Percentiles rank a stretch among this genome's conserved stretches.
Evolutionary conservation across 2,888 invertebrate genomes (phyloP).

Genomic region (Leucophenga montana): DNA sequence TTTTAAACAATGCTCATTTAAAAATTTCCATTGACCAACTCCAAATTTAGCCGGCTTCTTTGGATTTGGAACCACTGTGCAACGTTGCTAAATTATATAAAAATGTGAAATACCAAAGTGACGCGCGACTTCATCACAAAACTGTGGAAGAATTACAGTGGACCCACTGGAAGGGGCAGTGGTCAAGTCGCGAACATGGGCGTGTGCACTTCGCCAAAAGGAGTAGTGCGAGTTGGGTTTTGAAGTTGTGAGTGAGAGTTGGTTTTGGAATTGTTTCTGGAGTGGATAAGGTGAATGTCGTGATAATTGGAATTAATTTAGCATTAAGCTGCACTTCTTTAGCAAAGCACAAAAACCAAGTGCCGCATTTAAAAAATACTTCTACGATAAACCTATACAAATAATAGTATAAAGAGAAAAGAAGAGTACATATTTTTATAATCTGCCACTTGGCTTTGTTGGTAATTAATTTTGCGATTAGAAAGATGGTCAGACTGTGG

Average conservation of each 20-base stretch:
- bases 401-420: neutral
- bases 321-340: slow-evolving; percentile 62
- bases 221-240: slow-evolving; percentile 7
- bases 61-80: neutral
- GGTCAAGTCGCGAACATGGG: slow-evolving; percentile 29
- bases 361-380: neutral
- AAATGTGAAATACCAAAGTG: slow-evolving; percentile 26
- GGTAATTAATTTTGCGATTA: too few species aligned
- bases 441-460: slow-evolving; percentile 18
- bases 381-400: neutral
- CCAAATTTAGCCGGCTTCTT: slow-evolving; percentile 21
- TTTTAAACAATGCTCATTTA: too few species aligned
- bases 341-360: neutral
- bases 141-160: too few species aligned
- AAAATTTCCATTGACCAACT: too few species aligned
- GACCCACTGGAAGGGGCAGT: neutral
- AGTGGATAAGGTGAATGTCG: slow-evolving; percentile 18
- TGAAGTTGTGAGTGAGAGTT: too few species aligned
- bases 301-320: slow-evolving; percentile 67
- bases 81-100: slow-evolving; percentile 57
- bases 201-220: slow-evolving; percentile 43
- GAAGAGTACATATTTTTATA: slow-evolving; percentile 12
- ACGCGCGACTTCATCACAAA: slow-evolving; percentile 5
- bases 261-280: too few species aligned
- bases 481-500: too few species aligned